Base-by-base conservation (phyloP, 2,113 vertebrate species). In the Poecile atricapillus region DNA sequence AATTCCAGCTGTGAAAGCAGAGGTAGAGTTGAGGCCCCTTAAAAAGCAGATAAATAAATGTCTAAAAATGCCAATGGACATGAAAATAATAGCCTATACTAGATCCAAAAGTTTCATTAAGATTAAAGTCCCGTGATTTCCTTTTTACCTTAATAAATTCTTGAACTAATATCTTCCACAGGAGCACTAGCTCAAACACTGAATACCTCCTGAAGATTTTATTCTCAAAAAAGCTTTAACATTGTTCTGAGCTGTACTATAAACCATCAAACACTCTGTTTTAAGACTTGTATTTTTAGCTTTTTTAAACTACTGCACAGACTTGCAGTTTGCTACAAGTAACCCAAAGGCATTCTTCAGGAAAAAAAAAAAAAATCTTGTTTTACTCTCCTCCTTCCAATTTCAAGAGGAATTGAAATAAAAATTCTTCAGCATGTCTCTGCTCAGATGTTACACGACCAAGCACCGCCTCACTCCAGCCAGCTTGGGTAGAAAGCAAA, bases 1-100 rank as follows among this genome's bases (percentile, higher is more conserved):
- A 87, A 58, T 96, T 91, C 86, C 93, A 90, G 88, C 90, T 96
- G 90, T 79, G 60, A 87, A 96, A 88, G 82, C 78, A 90, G 35
- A 85, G 15, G 75, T 7, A 88, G 47, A 67, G 10, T 31, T 87
- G 71, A 93, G 76, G 76, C 11, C 58, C 37, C 52, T 69, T 64
- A 53, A 90, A 90, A 92, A 70, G 47, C 56, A 89, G 50, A 93
- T n/a, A 92, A 92, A 92, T 86, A 94, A 93, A 83, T 86, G 64
- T 39, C 79, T 64, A 81, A 71, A 95, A 92, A 89, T 89, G 86
- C 24, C 4, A 1, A 50, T 33, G 31, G 75, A 91, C 73, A 73
- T 41, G n/a, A 91, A 89, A 94, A 87, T 79, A 94, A 93, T 35
- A 90, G 68, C 63, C 64, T 64, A 56, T 31, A 46, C 15, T n/a